Evolutionary conservation across 2,113 vertebrate species (phyloP).

Genomic region (Spermophilus dauricus): DNA sequence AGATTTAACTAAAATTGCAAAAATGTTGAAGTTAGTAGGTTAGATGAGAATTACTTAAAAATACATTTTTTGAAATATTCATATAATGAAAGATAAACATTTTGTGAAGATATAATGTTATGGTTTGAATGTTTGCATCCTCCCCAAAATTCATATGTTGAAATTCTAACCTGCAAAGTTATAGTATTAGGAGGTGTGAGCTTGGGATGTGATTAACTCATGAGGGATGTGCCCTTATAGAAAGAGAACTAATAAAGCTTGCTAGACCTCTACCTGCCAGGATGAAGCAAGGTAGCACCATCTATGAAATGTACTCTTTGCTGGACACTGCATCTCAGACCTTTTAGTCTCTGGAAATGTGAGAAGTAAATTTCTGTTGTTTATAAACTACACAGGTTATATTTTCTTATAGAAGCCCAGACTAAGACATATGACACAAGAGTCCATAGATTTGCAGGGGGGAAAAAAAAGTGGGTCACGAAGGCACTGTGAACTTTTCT

Average conservation of each 20-base stretch:
- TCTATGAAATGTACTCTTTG: not conserved
- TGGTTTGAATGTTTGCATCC: not conserved
- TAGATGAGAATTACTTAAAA: conserved; percentile 15
- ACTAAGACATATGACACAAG: not conserved
- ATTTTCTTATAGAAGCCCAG: not conserved
- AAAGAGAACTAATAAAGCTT: not conserved
- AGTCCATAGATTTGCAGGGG: not conserved
- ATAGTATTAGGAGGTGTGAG: not conserved
- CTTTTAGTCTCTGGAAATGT: not conserved
- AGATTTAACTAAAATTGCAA: conserved; percentile 22
- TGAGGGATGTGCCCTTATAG: not conserved
- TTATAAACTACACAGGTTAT: not conserved
- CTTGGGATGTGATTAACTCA: not conserved
- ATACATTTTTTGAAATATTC: conserved; percentile 10
- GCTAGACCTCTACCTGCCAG: not conserved
- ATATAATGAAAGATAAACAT: not conserved
- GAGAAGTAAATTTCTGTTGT: not conserved
- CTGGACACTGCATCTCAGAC: not conserved
- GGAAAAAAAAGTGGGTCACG: not conserved
- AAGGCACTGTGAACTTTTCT: not conserved
- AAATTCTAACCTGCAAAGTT: not conserved
- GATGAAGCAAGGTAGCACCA: not conserved
- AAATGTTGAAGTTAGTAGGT: not conserved
- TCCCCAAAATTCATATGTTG: not conserved
- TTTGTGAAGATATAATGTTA: not conserved